Base-by-base conservation (phyloP, 2,797 vertebrate species). In the Saxicola maurus region DNA sequence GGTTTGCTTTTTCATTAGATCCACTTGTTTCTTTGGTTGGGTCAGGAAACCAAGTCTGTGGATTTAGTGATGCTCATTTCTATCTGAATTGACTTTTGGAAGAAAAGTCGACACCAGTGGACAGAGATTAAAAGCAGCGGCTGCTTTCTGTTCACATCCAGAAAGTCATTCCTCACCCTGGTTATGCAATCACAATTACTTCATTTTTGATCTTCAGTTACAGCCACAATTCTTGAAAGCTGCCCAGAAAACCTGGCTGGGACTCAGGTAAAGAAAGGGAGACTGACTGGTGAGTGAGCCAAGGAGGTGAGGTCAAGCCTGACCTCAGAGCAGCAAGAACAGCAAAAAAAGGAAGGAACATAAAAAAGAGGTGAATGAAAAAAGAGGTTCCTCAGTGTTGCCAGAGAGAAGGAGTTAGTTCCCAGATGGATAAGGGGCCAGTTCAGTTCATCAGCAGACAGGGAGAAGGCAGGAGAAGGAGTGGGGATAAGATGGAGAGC, bases 201-300 rank as follows among this genome's bases (percentile, higher is more conserved):
- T 91, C 74, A 91, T 90, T 94, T 95, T 69, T 84, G 71, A 79
- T 91, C 82, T 94, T 93, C 1, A 1, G 74, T 87, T 92, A 89
- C 89, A 86, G 66, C 17, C 74, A 61, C 30, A 0, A 31, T 84
- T 91, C 82, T 83, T 84, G 74, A 83, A 87, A 91, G 89, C 89
- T 79, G 89, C 64, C 67, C 89, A 87, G 71, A 95, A 96, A 91
- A 94, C 80, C 85, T 91, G 92, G 77, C 85, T 93, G 67, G 87
- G 87, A 89, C 37, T 13, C 17, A 53, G 25, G 67, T 86, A 79
- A 71, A 40, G 64, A 86, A 72, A 76, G 56, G 24, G 37, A 91
- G 33, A 68, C 2, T 43, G 81, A 67, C 42, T 27, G 55, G 35
- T 27, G 28, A 76, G 31, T n/a, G 31, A 81, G 80, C 15, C n/a